Base-by-base conservation (phyloP, 2,888 invertebrate genomes). In the Tricholauxania praeusta region DNA sequence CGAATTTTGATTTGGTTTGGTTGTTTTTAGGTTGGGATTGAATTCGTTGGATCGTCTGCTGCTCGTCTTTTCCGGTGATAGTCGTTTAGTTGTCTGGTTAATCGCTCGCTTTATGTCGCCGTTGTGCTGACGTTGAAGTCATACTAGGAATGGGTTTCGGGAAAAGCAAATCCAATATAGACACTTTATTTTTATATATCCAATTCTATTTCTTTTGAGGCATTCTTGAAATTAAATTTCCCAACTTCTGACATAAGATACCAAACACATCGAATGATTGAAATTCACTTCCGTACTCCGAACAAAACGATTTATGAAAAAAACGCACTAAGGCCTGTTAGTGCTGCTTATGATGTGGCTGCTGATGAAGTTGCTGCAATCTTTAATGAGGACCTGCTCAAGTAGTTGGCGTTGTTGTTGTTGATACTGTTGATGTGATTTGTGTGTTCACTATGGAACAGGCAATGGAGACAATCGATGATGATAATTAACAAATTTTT, bases 101-200 rank as follows among this genome's bases (percentile, higher is more conserved):
- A 10, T 12, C 64, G 51, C n/a, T 53, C 53, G 32, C 32, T 32
- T 32, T 32, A 5, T 32, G 4, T 66, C 28, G 53, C 53, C 47
- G 68, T 59, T 14, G 12, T 32, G 59, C 47, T 68, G 47, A 32
- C 47, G 67, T 55, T n/a, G 68, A 59, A 51, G 51, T 32, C 47
- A 28, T 49, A 12, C 17, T 70, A 52, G 64, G 70, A 70, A 70
- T 70, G 70, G 62, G 70, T 70, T 52, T 52, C 59, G 22, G 51
- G 62, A n/a, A 8, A 47, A 70, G 12, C 39, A 28, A 70, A 62
- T 53, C 70, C 70, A 62, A 62, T 70, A 70, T 70, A 70, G 60
- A 68, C 51, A 70, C 62, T 51, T 68, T 59, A 52, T 70, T 70
- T 32, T 53, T 63, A 70, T 62, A 62, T 70, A 62, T 70, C 62